Percentiles rank a stretch among this genome's conserved stretches.
phyloP scores from a whole-genome alignment of 2,888 invertebrate species.

The Chironomus tentans region DNA sequence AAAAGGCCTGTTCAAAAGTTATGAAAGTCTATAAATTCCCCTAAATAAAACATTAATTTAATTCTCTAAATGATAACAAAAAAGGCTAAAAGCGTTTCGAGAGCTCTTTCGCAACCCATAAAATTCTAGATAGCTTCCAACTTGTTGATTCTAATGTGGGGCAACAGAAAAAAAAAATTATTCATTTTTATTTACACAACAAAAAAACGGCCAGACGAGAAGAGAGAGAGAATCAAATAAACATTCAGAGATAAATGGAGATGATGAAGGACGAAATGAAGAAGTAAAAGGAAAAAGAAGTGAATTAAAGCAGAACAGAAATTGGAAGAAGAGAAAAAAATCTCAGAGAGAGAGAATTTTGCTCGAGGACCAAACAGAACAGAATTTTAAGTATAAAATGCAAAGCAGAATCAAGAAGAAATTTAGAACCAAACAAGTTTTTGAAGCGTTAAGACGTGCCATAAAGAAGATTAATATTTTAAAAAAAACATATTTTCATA shows the following conservation, averaged over 20 bases:
- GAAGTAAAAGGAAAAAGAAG: background rate
- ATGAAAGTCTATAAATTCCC: too few species aligned
- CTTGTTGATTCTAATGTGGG: background rate
- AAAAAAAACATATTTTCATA: background rate
- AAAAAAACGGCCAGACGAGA: background rate
- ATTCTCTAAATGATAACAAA: too few species aligned
- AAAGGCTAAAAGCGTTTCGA: too few species aligned
- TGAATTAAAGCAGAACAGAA: background rate
- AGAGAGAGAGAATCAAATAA: background rate
- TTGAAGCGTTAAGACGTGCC: constrained; percentile 16
- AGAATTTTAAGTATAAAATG: constrained; percentile 9
- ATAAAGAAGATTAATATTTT: background rate
- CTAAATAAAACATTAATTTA: too few species aligned
- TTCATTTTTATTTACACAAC: background rate
- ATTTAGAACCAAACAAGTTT: constrained; percentile 26
- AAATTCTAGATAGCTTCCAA: background rate
- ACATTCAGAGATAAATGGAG: background rate
- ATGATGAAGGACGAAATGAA: background rate
- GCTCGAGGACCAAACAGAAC: constrained; percentile 11
- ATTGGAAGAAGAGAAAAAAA: background rate
- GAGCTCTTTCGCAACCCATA: too few species aligned
- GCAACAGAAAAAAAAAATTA: background rate
- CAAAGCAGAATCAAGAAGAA: background rate
- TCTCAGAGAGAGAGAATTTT: background rate
- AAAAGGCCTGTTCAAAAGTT: too few species aligned